phyloP scores from a whole-genome alignment of 1,140 invertebrate species.

The Anastatus disparis region DNA sequence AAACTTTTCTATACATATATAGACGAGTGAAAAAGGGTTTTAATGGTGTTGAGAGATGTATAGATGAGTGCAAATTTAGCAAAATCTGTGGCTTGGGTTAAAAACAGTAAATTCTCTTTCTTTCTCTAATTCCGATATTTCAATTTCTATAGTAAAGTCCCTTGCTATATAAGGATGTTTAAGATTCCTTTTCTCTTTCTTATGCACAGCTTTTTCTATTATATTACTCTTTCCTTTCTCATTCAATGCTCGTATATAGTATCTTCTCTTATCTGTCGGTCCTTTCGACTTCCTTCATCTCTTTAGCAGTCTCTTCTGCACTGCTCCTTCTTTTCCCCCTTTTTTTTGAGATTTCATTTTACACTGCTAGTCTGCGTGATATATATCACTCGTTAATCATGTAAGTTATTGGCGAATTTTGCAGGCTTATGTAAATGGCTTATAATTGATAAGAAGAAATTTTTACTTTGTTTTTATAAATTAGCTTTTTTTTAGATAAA shows the following conservation, averaged over 20 bases:
- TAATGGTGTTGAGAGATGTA: not conserved
- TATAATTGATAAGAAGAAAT: no score
- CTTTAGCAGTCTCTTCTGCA: not conserved
- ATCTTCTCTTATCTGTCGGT: not conserved
- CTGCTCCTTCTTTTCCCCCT: no score
- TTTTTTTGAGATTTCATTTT: no score
- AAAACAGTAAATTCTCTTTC: slow-evolving; percentile 54
- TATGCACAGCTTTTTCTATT: slow-evolving; percentile 4
- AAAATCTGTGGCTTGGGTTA: slow-evolving; percentile 51
- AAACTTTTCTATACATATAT: no score
- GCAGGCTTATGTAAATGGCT: no score
- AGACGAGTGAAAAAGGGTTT: no score
- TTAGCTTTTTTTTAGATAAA: no score
- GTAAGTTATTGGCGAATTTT: no score
- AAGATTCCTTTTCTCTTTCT: slow-evolving; percentile 44
- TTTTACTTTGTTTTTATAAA: no score
- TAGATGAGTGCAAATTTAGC: not conserved
- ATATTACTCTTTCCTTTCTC: not conserved
- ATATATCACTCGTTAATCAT: no score
- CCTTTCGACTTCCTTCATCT: not conserved
- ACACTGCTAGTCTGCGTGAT: no score
- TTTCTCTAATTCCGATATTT: slow-evolving; percentile 40
- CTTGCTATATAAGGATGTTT: slow-evolving; percentile 36
- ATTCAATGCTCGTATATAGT: no score
- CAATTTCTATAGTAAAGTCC: slow-evolving; percentile 37